These are phyloP conservation scores for Drosophila santomea DNA, from an alignment of 1,140 invertebrate species.

Conservation along the genomic window DNA sequence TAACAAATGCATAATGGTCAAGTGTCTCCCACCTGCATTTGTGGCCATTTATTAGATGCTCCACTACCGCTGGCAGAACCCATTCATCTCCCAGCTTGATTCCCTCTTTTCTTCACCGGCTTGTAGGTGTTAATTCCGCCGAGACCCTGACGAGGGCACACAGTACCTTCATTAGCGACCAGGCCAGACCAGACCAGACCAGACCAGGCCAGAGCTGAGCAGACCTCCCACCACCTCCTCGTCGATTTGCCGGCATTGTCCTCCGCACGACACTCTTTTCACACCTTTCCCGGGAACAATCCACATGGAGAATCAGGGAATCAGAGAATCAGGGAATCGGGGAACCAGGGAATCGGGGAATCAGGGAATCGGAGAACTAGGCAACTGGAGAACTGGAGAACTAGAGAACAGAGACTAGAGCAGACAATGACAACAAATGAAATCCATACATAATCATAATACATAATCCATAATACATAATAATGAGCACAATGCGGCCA, in stretches of 20 bases:
- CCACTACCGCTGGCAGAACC: constrained; percentile 2
- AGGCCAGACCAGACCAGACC: background rate
- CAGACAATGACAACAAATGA: constrained; percentile 65
- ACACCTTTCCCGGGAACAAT: constrained; percentile 42
- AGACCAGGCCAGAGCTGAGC: too few species aligned
- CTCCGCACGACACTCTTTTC: constrained; percentile 31
- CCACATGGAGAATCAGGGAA: background rate
- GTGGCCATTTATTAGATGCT: constrained; percentile 14
- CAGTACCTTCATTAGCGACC: constrained; percentile 39
- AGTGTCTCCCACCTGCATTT: constrained; percentile 4
- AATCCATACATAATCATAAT: constrained; percentile 69
- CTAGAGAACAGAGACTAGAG: constrained; percentile 1
- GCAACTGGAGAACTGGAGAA: background rate
- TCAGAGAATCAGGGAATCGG: background rate
- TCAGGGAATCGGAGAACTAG: constrained; percentile 2
- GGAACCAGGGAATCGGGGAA: background rate
- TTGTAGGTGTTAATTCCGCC: constrained; percentile 41
- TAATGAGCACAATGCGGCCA: constrained; percentile 43
- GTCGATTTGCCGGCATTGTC: constrained; percentile 30
- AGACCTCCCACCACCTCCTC: constrained; percentile 1
- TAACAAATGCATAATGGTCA: background rate
- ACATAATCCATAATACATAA: constrained; percentile 61
- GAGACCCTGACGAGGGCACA: constrained; percentile 12
- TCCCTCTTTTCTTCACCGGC: constrained; percentile 1
- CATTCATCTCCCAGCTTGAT: constrained; percentile 24